Evolutionary conservation across 2,888 invertebrate species (phyloP).

Genomic region (Eustalomyia histrio): DNA sequence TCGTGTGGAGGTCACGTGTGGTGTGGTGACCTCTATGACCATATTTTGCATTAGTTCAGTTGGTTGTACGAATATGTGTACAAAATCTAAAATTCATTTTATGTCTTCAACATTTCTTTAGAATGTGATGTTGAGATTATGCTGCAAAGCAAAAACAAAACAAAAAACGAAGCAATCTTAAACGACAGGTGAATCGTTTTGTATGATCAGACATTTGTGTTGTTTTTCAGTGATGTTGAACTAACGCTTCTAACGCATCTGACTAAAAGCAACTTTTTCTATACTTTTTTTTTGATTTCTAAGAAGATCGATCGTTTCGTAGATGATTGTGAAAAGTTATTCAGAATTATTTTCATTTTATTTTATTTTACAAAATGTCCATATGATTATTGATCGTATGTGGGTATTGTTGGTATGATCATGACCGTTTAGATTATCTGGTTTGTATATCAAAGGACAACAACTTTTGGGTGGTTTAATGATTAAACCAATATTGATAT

Average conservation of each 20-base stretch:
- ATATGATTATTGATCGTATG: slow-evolving; percentile 58
- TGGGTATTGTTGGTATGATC: slow-evolving; percentile 47
- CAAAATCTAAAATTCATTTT: slow-evolving; percentile 5
- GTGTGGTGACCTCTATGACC: slow-evolving; percentile 73
- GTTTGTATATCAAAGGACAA: slow-evolving; percentile 41
- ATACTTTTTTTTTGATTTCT: slow-evolving; percentile 51
- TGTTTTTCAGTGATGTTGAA: slow-evolving; percentile 34
- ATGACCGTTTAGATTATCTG: slow-evolving; percentile 61
- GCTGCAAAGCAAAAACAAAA: background rate
- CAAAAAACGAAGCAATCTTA: slow-evolving; percentile 52
- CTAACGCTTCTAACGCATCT: slow-evolving; percentile 64
- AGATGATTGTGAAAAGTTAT: slow-evolving; percentile 61
- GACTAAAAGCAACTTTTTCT: slow-evolving; percentile 16
- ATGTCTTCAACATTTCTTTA: slow-evolving; percentile 47
- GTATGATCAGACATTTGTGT: slow-evolving; percentile 50
- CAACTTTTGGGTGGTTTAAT: slow-evolving; percentile 46
- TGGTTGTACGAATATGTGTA: slow-evolving; percentile 47
- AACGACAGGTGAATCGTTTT: slow-evolving; percentile 65
- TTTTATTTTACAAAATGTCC: slow-evolving; percentile 13
- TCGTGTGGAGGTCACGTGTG: slow-evolving; percentile 73
- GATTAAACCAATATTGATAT: slow-evolving; percentile 37
- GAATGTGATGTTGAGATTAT: slow-evolving; percentile 55
- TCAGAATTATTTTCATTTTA: slow-evolving; percentile 48
- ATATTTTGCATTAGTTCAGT: slow-evolving; percentile 69
- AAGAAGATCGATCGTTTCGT: slow-evolving; percentile 64